Evolutionary conservation across 2,888 invertebrate genomes (phyloP).

Genomic region (Lissonota sp.): DNA sequence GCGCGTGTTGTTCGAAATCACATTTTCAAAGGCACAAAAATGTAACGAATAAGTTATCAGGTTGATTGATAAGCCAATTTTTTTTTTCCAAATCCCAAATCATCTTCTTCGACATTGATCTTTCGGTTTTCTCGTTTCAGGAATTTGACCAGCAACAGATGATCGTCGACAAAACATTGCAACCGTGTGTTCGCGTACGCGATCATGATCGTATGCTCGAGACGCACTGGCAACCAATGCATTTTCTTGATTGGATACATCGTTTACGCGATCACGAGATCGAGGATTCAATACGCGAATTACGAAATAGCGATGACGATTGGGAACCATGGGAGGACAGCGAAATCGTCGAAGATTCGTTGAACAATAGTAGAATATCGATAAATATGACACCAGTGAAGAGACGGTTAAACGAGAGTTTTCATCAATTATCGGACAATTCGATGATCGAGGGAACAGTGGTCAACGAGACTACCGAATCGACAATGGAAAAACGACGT

Average conservation of each 20-base stretch:
- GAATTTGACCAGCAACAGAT: constrained; percentile 81
- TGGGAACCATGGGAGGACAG: constrained; percentile 79
- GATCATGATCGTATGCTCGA: constrained; percentile 76
- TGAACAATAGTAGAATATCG: constrained; percentile 78
- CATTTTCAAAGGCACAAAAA: too few relatives aligned
- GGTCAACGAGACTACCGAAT: constrained; percentile 69
- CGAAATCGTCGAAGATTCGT: constrained; percentile 74
- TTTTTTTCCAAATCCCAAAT: neutral
- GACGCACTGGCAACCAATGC: constrained; percentile 78
- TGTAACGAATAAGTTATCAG: too few relatives aligned
- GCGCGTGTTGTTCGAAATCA: too few relatives aligned
- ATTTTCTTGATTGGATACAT: constrained; percentile 80
- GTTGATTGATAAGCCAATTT: neutral
- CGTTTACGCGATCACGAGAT: constrained; percentile 79
- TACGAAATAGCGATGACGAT: constrained; percentile 72
- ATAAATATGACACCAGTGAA: constrained; percentile 81
- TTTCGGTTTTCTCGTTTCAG: constrained; percentile 68
- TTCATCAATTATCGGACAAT: constrained; percentile 80
- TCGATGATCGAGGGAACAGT: constrained; percentile 73
- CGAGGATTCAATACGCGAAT: constrained; percentile 79
- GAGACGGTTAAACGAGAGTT: constrained; percentile 80
- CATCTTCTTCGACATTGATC: neutral
- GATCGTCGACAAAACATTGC: constrained; percentile 75
- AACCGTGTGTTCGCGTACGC: constrained; percentile 79
- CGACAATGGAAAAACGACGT: constrained; percentile 68